These are phyloP conservation scores for Parelbella ahira DNA, from an alignment of 2,888 invertebrate species.

Conservation along the genomic window DNA sequence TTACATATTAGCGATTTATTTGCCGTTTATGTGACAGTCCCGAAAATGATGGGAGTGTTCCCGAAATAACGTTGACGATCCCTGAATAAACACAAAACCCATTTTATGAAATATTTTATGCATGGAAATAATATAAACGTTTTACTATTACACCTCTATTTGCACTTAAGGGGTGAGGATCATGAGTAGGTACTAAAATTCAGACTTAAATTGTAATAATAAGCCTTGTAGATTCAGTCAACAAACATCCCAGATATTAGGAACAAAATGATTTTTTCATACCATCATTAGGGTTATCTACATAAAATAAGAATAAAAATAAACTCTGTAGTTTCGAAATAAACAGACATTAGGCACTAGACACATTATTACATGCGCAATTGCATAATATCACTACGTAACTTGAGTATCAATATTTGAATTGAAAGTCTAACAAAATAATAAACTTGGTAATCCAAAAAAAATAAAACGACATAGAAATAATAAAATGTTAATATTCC, in stretches of 20 bases:
- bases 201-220: not conserved
- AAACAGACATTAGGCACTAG: too few relatives aligned
- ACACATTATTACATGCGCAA: too few relatives aligned
- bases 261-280: too few relatives aligned
- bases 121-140: constrained; percentile 18
- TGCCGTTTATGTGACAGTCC: constrained; percentile 22
- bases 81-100: constrained; percentile 13
- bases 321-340: too few relatives aligned
- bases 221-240: constrained; percentile 11
- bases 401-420: too few relatives aligned
- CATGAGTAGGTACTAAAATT: constrained; percentile 12
- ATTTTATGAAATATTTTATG: constrained; percentile 10
- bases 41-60: constrained; percentile 25
- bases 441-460: too few relatives aligned
- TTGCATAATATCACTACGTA: too few relatives aligned
- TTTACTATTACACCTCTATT: constrained; percentile 8
- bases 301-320: too few relatives aligned
- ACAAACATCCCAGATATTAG: constrained; percentile 8
- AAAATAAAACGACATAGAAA: too few relatives aligned
- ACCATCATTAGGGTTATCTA: too few relatives aligned
- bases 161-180: constrained; percentile 14
- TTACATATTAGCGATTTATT: constrained; percentile 23
- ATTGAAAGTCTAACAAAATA: too few relatives aligned
- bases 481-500: too few relatives aligned
- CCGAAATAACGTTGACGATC: constrained; percentile 23